A percentile compares a stretch with the other conserved stretches of the same genome.
Conservation (phyloP, 2,888 invertebrate genomes). For the Oscheius onirici region DNA sequence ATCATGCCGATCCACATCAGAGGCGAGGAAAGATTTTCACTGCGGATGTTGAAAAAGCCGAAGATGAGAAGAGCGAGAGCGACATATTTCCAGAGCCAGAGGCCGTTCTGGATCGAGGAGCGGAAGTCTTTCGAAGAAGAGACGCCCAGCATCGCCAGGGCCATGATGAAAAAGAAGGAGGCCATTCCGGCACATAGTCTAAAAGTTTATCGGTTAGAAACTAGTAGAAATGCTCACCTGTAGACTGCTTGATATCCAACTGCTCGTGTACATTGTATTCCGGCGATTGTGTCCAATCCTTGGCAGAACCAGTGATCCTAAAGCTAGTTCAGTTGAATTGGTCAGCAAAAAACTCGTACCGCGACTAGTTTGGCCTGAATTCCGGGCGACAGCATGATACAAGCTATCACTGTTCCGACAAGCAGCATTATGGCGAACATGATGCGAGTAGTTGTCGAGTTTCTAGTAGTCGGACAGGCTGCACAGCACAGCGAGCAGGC, state of each 20-base stretch:
- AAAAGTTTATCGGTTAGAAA: neutral
- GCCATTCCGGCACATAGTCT: conserved; percentile 91
- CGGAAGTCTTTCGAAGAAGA: conserved; percentile 90
- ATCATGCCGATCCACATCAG: conserved; percentile 99
- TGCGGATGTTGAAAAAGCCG: conserved; percentile 96
- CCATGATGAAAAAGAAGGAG: conserved; percentile 91
- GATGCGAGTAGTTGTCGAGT: conserved; percentile 93
- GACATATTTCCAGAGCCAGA: conserved; percentile 86
- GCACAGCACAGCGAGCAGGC: conserved; percentile 96
- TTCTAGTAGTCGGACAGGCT: conserved; percentile 93
- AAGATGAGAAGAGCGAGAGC: conserved; percentile 88
- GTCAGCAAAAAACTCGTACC: conserved; percentile 76
- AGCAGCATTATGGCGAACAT: conserved; percentile 91
- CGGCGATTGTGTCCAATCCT: conserved; percentile 49
- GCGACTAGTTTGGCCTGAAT: conserved; percentile 85
- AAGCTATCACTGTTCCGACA: conserved; percentile 86
- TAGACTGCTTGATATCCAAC: conserved; percentile 71
- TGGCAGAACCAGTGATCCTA: conserved; percentile 70
- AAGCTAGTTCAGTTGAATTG: neutral
- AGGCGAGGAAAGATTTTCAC: conserved; percentile 75
- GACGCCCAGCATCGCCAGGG: conserved; percentile 89
- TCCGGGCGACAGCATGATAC: conserved; percentile 89
- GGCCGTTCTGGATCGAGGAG: conserved; percentile 96
- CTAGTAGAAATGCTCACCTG: too few relatives aligned
- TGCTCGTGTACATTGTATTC: conserved; percentile 64